A percentile compares a stretch with the other conserved stretches of the same genome.
Conservation (phyloP, 2,797 vertebrate genomes). For the Poeciliopsis gracilis region DNA sequence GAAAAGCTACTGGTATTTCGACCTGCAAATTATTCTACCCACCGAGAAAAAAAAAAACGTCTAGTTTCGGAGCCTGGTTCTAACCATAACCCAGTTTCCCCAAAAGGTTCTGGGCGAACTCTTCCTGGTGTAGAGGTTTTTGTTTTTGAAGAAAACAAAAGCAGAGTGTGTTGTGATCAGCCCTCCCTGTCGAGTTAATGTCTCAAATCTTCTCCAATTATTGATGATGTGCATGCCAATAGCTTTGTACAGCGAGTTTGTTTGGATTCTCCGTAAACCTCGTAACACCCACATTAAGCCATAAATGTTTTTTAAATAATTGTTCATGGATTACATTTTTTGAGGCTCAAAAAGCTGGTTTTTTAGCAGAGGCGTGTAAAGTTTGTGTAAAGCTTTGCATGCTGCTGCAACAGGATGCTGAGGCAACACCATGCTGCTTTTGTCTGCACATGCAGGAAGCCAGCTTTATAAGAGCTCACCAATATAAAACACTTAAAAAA, state of each 20-base stretch:
- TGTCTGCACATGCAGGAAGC: slow-evolving; percentile 26
- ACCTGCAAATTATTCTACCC: not conserved
- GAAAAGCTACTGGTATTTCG: not conserved
- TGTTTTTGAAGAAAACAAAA: not conserved
- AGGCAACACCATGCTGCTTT: slow-evolving; percentile 33
- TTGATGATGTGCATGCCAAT: not conserved
- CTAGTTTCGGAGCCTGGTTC: not conserved
- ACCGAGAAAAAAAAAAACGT: not conserved
- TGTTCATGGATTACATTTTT: not conserved
- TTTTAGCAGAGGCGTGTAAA: not conserved
- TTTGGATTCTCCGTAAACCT: not conserved
- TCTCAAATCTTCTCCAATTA: not conserved
- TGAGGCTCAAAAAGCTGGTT: not conserved
- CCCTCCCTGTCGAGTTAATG: not conserved
- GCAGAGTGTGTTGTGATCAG: not conserved
- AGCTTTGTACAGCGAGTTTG: not conserved
- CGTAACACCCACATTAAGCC: not conserved
- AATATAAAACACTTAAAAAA: slow-evolving; percentile 19
- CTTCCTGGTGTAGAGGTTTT: not conserved
- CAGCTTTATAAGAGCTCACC: slow-evolving; percentile 25
- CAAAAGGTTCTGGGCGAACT: not conserved
- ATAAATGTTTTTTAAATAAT: not conserved
- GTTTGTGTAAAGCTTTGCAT: not conserved
- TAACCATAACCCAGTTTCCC: not conserved
- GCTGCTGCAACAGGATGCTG: slow-evolving; percentile 2